Conservation (phyloP, 2,797 vertebrate genomes). For the Scarus forsteni region DNA sequence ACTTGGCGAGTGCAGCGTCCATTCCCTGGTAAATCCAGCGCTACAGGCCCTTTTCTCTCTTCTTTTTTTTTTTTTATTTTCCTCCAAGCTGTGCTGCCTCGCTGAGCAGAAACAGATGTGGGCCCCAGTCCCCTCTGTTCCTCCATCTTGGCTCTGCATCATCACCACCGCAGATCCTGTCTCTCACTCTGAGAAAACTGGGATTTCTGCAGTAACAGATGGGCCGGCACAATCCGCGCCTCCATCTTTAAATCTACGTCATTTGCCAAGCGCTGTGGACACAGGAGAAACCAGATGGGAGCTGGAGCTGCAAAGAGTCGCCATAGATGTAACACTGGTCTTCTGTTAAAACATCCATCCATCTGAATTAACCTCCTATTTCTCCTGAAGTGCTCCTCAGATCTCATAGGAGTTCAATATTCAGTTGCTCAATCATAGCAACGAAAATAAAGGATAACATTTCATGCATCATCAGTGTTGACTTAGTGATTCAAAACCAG, state of each 20-base stretch:
- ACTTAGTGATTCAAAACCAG: slow-evolving; percentile 30
- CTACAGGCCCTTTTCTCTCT: slow-evolving; percentile 36
- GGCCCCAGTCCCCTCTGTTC: slow-evolving; percentile 61
- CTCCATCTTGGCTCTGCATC: slow-evolving; percentile 76
- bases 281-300: slow-evolving; percentile 61
- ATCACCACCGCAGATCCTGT: slow-evolving; percentile 66
- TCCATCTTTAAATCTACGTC: slow-evolving; percentile 62
- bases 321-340: slow-evolving; percentile 9
- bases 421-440: slow-evolving; percentile 22
- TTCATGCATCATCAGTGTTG: slow-evolving; percentile 26
- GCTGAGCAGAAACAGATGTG: slow-evolving; percentile 81
- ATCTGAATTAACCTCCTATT: not conserved
- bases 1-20: slow-evolving; percentile 66
- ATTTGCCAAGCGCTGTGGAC: slow-evolving; percentile 30
- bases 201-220: slow-evolving; percentile 75
- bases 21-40: slow-evolving; percentile 62
- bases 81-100: slow-evolving; percentile 56
- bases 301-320: slow-evolving; percentile 1
- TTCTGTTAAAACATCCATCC: not conserved
- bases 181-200: slow-evolving; percentile 64
- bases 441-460: slow-evolving; percentile 23
- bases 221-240: slow-evolving; percentile 50
- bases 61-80: not conserved
- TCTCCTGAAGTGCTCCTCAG: slow-evolving; percentile 3
- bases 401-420: slow-evolving; percentile 10